Percentiles rank a stretch among this genome's conserved stretches.
phyloP scores from a whole-genome alignment of 2,888 invertebrate species.

The Habrosyne pyritoides region DNA sequence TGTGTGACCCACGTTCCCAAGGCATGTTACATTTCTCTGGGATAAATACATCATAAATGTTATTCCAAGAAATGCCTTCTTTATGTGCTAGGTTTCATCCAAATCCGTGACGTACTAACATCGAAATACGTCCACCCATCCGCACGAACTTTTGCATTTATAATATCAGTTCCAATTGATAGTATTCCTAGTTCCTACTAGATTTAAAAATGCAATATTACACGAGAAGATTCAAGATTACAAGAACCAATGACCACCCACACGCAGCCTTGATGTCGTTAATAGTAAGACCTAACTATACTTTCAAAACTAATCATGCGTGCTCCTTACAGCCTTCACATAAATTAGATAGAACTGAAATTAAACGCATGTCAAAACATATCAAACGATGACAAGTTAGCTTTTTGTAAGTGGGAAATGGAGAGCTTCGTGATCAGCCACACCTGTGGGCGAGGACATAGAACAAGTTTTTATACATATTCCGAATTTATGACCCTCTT shows the following conservation, averaged over 20 bases:
- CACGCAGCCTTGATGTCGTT: slow-evolving; percentile 37
- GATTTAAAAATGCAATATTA: slow-evolving; percentile 17
- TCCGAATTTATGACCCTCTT: slow-evolving; percentile 39
- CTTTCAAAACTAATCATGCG: slow-evolving; percentile 43
- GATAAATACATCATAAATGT: too few relatives aligned
- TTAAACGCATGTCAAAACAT: slow-evolving; percentile 49
- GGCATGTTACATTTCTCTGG: too few relatives aligned
- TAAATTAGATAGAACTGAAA: slow-evolving; percentile 44
- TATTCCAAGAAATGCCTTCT: too few relatives aligned
- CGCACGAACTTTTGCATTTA: too few relatives aligned
- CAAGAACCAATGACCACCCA: slow-evolving; percentile 34
- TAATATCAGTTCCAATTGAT: too few relatives aligned
- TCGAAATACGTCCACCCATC: too few relatives aligned
- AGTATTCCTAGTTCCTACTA: too few relatives aligned
- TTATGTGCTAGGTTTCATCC: too few relatives aligned
- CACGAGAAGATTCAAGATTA: not conserved
- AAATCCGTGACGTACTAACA: too few relatives aligned
- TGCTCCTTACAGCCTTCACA: slow-evolving; percentile 51
- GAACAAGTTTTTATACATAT: slow-evolving; percentile 43
- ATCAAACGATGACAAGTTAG: slow-evolving; percentile 41
- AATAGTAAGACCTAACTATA: slow-evolving; percentile 18
- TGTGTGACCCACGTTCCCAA: too few relatives aligned
- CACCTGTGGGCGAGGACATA: slow-evolving; percentile 52
- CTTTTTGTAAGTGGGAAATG: slow-evolving; percentile 29
- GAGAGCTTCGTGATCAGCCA: slow-evolving; percentile 47